phyloP scores from a whole-genome alignment of 1,140 invertebrate species.

The Ptiloglossa arizonensis region DNA sequence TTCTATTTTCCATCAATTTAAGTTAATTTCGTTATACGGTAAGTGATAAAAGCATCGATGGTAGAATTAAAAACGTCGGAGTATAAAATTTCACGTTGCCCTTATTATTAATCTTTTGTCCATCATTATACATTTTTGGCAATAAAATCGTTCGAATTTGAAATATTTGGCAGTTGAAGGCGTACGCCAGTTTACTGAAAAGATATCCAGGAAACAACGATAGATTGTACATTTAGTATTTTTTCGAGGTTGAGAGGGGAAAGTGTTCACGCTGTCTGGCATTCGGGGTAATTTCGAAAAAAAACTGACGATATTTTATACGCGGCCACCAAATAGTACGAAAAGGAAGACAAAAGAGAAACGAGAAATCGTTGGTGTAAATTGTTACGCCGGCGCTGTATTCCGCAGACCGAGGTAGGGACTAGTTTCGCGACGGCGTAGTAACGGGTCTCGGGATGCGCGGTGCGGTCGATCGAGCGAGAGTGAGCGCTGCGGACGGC shows the following conservation, averaged over 20 bases:
- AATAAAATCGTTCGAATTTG: no score
- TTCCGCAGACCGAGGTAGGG: constrained; percentile 6
- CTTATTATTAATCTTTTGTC: no score
- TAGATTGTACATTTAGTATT: not conserved
- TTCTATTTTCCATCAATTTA: no score
- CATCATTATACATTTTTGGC: no score
- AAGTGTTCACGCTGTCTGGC: not conserved
- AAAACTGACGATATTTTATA: not conserved
- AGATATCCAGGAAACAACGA: not conserved
- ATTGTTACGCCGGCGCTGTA: not conserved
- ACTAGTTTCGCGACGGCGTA: constrained; percentile 59
- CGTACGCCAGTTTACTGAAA: not conserved
- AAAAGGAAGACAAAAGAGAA: not conserved
- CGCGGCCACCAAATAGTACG: not conserved
- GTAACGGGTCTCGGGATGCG: constrained; percentile 25
- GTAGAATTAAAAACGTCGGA: no score
- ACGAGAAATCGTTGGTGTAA: not conserved
- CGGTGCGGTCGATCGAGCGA: constrained; percentile 64
- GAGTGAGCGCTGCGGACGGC: constrained; percentile 58
- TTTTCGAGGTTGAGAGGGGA: no score
- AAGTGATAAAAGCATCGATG: no score
- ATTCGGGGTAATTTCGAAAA: not conserved
- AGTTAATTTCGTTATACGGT: no score
- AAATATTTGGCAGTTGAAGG: not conserved
- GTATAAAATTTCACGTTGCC: no score